A percentile compares a stretch with the other conserved stretches of the same genome.
Conservation (phyloP, 1,140 invertebrate species). For the Aphelenchoides avenae region DNA sequence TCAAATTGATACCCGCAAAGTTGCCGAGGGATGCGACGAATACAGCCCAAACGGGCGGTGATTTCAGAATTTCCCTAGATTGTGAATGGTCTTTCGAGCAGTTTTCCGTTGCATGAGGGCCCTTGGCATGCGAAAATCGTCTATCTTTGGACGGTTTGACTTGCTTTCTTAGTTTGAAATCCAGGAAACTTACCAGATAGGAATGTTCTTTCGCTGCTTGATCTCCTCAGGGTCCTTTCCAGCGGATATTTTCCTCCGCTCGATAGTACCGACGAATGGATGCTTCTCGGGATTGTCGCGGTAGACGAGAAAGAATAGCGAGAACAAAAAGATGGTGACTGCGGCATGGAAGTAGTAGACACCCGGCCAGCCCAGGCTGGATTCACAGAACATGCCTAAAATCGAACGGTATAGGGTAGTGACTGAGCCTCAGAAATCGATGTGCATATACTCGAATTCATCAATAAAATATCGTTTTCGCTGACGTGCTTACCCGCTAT, state of each 20-base stretch:
- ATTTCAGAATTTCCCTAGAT: slow-evolving; percentile 25
- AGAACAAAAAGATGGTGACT: slow-evolving; percentile 25
- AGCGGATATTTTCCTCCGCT: slow-evolving; percentile 26
- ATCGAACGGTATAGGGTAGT: no score
- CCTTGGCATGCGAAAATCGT: no score
- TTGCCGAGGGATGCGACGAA: slow-evolving; percentile 32
- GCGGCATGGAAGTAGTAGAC: slow-evolving; percentile 39
- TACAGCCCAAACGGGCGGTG: slow-evolving; percentile 30
- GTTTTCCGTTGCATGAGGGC: no score
- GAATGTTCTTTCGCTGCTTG: slow-evolving; percentile 22
- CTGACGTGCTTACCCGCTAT: slow-evolving; percentile 11
- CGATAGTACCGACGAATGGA: slow-evolving; percentile 23
- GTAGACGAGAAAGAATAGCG: slow-evolving; percentile 30
- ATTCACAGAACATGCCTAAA: slow-evolving; percentile 29
- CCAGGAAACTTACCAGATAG: slow-evolving; percentile 22
- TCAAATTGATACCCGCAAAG: slow-evolving; percentile 39
- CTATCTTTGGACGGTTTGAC: no score
- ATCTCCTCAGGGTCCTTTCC: slow-evolving; percentile 13
- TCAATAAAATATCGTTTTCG: neutral
- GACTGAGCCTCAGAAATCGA: no score
- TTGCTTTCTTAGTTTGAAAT: no score
- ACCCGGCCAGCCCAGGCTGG: slow-evolving; percentile 35
- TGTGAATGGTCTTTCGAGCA: neutral
- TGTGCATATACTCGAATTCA: no score
- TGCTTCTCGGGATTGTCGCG: slow-evolving; percentile 36